Evolutionary conservation across 92 coral and sea anemone species (phyloP), one percentile per base, ranked within the genome.

Genomic region (Chrysogorgia sp.): DNA sequence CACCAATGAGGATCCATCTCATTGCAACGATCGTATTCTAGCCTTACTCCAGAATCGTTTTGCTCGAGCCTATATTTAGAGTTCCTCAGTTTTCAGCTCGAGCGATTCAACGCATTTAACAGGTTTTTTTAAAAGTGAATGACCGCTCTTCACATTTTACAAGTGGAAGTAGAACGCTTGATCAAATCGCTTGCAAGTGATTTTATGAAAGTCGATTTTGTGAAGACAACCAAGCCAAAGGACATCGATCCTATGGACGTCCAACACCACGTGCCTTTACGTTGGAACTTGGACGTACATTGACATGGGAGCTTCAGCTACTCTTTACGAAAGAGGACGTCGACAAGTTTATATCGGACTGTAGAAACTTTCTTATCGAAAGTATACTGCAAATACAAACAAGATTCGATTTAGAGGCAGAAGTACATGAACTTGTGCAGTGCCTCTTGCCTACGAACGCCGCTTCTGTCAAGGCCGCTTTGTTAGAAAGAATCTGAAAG

Each of bases 71-170:
- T n/a, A 37, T 86, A 86, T 24, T 52, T 82, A 81, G 80, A 81
- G 79, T 86, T 81, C 58, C 83, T 81, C 59, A 81, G 83, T 75
- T 81, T 76, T 71, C 83, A 81, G 65, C 67, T 81, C 71, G 74
- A 84, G 78, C 74, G 69, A 57, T 45, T 81, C 64, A 77, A 86
- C 49, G 70, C 82, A 30, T 86, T 86, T 53, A 86, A 84, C 32
- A 77, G 64, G 63, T 48, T 86, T 43, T 86, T 81, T 47, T 82
- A 85, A 81, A 52, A 49, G 80, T 85, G 81, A 47, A 81, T 63
- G 75, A 77, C 82, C 7, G 28, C 81, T 82, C 82, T 86, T 69
- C 90, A 85, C 33, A 80, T 67, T 64, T 48, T 64, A 33, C 32
- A 64, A 47, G 47, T 29, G 41, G 48, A 64, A 34, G 71, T 64